Evolutionary conservation across 2,797 vertebrate species (phyloP), one percentile per base, ranked within the genome.

Genomic region (Sebastes paucispinis): DNA sequence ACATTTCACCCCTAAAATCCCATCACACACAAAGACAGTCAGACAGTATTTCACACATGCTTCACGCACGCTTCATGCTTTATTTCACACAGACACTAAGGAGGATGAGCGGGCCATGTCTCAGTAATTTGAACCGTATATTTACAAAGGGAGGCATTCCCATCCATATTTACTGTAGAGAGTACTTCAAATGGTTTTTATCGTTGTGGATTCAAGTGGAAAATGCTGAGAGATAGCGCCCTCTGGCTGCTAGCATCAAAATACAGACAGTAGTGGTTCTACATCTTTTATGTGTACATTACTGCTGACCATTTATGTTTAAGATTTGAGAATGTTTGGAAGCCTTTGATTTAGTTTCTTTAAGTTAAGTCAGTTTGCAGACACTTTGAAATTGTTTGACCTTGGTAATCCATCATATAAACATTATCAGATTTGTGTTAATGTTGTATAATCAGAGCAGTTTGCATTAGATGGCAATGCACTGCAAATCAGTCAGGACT

Each of bases 221-320:
- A 54, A 65, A 76, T 18, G 8, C 55, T 63, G 69, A 27, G 14
- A 47, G 13, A 27, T 62, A 69, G 80, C 79, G 80, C 90, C 93
- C 88, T 18, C 92, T 94, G 80, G 81, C 69, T 69, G 77, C 32
- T 18, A 25, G 4, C 5, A 27, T 29, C 7, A 14, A 65, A 78
- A 31, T 54, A 57, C 25, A 70, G 20, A 36, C 3, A 18, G 47
- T 29, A 6, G 8, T 10, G 22, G 8, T 47, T 8, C 3, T 1
- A 27, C 2, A 16, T 39, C 52, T 59, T 78, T 59, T 3, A 31
- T 7, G 2, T 32, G 2, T 31, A 18, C 32, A 68, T 58, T 8
- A 20, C 11, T 59, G 14, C 14, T 50, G 4, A 57, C 4, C 20
- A 27, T 59, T 72, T 57, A 9, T 36, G 12, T 71, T 73, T 59